phyloP scores from a whole-genome alignment of 2,113 vertebrate species.

The Gnathonemus echidnorhynchus region DNA sequence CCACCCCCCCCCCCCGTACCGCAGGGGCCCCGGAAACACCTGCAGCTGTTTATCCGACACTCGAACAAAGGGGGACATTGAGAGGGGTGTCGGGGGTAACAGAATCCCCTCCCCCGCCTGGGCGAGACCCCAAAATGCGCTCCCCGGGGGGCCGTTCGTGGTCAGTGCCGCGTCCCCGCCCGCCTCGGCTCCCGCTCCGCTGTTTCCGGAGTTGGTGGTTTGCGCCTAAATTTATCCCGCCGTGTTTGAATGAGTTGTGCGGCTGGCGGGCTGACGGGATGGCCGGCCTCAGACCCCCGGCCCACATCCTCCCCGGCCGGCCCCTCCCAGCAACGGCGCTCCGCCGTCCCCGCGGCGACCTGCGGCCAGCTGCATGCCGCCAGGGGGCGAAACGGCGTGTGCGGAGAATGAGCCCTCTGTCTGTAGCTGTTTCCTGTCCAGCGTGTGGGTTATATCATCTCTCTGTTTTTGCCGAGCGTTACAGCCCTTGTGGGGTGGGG shows the following conservation, averaged over 20 bases:
- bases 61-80: background rate
- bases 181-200: background rate
- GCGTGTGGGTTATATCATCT: background rate
- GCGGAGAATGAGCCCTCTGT: background rate
- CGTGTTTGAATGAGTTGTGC: background rate
- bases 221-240: background rate
- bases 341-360: background rate
- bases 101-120: background rate
- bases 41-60: background rate
- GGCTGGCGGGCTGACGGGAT: background rate
- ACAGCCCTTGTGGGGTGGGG: background rate
- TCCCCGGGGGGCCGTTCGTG: background rate
- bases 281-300: background rate
- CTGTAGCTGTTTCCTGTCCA: background rate
- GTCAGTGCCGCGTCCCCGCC: background rate
- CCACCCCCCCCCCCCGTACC: too few relatives aligned
- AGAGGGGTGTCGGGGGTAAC: background rate
- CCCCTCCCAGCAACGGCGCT: background rate
- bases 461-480: background rate
- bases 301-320: background rate
- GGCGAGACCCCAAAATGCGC: background rate
- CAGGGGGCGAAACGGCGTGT: background rate
- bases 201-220: background rate
- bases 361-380: background rate
- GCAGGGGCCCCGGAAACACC: background rate